Conservation (phyloP, 2,113 vertebrate species). For the Micronycteris hirsuta region DNA sequence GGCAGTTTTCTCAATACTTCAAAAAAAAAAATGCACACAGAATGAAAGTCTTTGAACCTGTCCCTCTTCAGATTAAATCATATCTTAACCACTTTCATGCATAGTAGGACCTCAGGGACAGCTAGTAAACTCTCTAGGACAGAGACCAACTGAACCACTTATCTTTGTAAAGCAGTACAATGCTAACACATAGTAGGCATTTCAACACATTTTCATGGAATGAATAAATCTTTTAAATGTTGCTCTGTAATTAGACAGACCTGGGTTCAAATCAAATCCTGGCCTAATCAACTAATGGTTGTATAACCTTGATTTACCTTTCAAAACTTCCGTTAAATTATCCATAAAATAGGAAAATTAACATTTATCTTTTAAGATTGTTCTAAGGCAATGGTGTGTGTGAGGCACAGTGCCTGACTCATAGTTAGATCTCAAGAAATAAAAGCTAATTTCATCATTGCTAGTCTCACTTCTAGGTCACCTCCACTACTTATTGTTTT, state of each 20-base stretch:
- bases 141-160: background rate
- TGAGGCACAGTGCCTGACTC: background rate
- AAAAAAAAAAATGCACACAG: background rate
- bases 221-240: constrained; percentile 18
- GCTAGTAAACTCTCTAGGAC: background rate
- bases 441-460: background rate
- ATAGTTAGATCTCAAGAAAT: constrained; percentile 16
- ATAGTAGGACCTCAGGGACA: background rate
- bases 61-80: background rate
- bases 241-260: constrained; percentile 6
- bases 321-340: background rate
- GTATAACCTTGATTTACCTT: background rate
- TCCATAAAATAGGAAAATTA: constrained; percentile 15
- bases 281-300: background rate
- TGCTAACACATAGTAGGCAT: background rate
- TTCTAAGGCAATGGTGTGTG: background rate
- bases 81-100: background rate
- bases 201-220: constrained; percentile 21
- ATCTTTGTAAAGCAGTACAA: background rate
- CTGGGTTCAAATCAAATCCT: constrained; percentile 12
- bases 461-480: background rate
- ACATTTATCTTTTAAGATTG: constrained; percentile 29
- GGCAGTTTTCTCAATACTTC: constrained; percentile 28
- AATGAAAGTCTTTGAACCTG: background rate
- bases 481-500: background rate